Percentiles rank a stretch among this genome's conserved stretches.
phyloP scores from a whole-genome alignment of 2,797 vertebrate genomes.

The Malurus splendens region DNA sequence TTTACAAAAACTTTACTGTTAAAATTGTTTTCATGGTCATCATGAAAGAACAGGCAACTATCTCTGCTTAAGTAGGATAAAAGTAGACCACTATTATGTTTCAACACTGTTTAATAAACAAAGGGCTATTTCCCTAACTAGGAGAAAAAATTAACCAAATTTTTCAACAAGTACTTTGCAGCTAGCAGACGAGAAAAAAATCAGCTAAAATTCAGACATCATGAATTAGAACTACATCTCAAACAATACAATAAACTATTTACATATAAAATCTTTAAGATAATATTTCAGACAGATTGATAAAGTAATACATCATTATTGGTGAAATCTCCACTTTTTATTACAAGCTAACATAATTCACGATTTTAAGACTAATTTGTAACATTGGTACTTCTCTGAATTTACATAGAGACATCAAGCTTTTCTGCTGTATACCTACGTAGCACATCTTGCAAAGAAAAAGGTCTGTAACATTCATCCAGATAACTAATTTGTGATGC shows the following conservation, averaged over 20 bases:
- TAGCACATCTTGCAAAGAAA: neutral
- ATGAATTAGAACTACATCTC: neutral
- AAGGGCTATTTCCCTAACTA: neutral
- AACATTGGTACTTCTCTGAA: neutral
- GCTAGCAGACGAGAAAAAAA: neutral
- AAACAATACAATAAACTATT: neutral
- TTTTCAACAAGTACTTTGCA: neutral
- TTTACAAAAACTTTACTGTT: neutral
- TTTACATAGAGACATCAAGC: neutral
- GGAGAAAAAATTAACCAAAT: neutral
- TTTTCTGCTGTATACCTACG: neutral
- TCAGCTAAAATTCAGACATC: neutral
- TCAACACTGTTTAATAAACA: neutral
- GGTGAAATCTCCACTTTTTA: neutral
- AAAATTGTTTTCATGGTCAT: neutral
- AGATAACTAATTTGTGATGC: neutral
- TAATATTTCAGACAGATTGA: neutral
- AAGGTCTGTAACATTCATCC: neutral
- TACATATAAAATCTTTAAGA: neutral
- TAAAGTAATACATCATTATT: neutral
- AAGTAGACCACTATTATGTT: neutral
- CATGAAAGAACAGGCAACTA: neutral
- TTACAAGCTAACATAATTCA: neutral
- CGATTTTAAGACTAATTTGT: neutral
- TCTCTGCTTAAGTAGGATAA: neutral